phyloP scores from a whole-genome alignment of 2,113 vertebrate genomes.

The Heterochromis multidens region DNA sequence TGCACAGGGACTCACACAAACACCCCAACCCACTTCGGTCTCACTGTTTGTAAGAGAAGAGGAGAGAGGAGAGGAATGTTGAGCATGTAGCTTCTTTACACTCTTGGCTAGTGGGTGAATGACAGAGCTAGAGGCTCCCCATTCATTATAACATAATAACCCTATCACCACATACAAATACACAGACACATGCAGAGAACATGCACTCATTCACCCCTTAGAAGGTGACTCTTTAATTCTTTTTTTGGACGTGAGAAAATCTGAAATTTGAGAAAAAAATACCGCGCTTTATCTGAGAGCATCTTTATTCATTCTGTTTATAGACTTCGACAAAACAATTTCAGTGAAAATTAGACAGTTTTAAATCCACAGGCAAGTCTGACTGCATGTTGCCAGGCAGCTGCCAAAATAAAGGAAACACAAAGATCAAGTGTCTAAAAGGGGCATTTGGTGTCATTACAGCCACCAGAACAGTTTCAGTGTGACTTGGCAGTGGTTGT shows the following conservation, averaged over 20 bases:
- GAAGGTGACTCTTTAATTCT: not conserved
- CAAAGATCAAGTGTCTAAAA: slow-evolving; percentile 69
- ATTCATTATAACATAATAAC: slow-evolving; percentile 58
- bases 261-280: slow-evolving; percentile 1
- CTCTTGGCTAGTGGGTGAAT: slow-evolving; percentile 41
- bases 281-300: not conserved
- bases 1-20: slow-evolving; percentile 39
- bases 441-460: slow-evolving; percentile 59
- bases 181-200: slow-evolving; percentile 16
- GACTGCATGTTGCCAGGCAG: slow-evolving; percentile 53
- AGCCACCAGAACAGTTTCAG: slow-evolving; percentile 62
- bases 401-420: slow-evolving; percentile 63
- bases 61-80: slow-evolving; percentile 52
- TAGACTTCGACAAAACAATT: not conserved
- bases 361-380: slow-evolving; percentile 34
- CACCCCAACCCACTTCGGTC: slow-evolving; percentile 39
- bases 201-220: slow-evolving; percentile 44
- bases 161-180: slow-evolving; percentile 45
- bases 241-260: not conserved
- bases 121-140: slow-evolving; percentile 49
- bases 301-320: slow-evolving; percentile 1
- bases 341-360: slow-evolving; percentile 23
- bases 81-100: slow-evolving; percentile 48
- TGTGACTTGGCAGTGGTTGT: slow-evolving; percentile 54
- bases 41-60: slow-evolving; percentile 30